Evolutionary conservation across 2,888 invertebrate genomes (phyloP), one percentile per base, ranked within the genome.

Genomic region (Idaea straminata): DNA sequence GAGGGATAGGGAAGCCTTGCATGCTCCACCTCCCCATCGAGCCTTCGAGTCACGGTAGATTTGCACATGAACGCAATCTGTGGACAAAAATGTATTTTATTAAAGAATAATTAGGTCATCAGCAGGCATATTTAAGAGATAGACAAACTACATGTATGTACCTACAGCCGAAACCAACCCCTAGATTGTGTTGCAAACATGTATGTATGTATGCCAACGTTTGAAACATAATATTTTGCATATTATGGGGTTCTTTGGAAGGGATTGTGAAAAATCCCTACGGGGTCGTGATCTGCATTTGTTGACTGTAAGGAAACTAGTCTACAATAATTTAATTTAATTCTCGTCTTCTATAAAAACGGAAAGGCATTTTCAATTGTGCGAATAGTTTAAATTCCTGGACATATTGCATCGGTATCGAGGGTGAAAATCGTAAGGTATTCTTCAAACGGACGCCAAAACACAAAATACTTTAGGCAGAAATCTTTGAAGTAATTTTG

Each of bases 61-160:
- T 89, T 97, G 96, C 80, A 98, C 94, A 87, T 97, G 97, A 77
- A 98, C 95, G 85, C 97, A 97, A 92, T 98, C 98, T 98, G 95
- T 70, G 35, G 15, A 59, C 59, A 59, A 59, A 34, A 63, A 70
- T 58, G 7, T 47, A 47, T 36, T 47, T 13, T 47, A 7, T 47
- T 47, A 47, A 47, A 7, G 36, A 36, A 7, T 10, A 0, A 4
- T 7, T 36, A 3, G 4, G 10, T 7, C 10, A 36, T 25, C 25
- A 25, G 25, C 25, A 25, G 25, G 25, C 15, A 10, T 25, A 57
- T 13, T 7, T 57, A 57, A 58, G n/a, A 57, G 47, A 47, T 10
- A 13, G 47, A 47, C 47, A 47, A 47, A 47, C 47, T 13, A 47
- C 47, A 10, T 10, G 10, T 47, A 10, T 10, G 10, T 47, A 47